Conservation (phyloP, 1,140 invertebrate genomes). For the Drosophila navojoa region DNA sequence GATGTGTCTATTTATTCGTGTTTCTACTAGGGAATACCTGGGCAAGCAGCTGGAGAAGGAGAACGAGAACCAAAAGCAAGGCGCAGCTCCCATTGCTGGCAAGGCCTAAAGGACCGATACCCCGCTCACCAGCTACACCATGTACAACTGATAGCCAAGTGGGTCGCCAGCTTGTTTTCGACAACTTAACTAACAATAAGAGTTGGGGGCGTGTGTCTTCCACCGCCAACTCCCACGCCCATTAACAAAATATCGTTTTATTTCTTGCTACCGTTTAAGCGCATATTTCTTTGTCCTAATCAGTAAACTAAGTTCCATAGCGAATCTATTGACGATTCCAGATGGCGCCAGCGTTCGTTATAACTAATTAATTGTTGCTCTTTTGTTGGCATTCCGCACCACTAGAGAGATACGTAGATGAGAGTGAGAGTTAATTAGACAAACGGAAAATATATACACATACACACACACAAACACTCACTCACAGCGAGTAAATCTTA, state of each 20-base stretch:
- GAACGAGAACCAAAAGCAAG: slow-evolving; percentile 79
- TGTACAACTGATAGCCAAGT: slow-evolving; percentile 63
- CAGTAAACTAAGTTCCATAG: slow-evolving; percentile 64
- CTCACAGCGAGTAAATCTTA: slow-evolving; percentile 44
- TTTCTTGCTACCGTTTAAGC: slow-evolving; percentile 68
- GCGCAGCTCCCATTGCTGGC: slow-evolving; percentile 75
- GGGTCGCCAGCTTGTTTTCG: slow-evolving; percentile 55
- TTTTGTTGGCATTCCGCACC: slow-evolving; percentile 74
- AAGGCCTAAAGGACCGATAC: slow-evolving; percentile 68
- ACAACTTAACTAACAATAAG: slow-evolving; percentile 74
- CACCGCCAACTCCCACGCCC: slow-evolving; percentile 32
- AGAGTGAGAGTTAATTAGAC: slow-evolving; percentile 19
- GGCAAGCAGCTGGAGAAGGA: slow-evolving; percentile 97
- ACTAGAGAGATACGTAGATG: slow-evolving; percentile 21
- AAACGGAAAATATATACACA: slow-evolving; percentile 3
- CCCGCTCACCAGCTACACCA: slow-evolving; percentile 49
- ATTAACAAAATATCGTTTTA: slow-evolving; percentile 54
- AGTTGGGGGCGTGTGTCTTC: slow-evolving; percentile 31
- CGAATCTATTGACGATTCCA: slow-evolving; percentile 4
- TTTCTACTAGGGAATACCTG: slow-evolving; percentile 93
- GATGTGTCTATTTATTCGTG: slow-evolving; percentile 40
- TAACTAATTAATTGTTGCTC: slow-evolving; percentile 41
- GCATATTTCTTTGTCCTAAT: slow-evolving; percentile 61
- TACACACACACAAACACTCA: too few relatives aligned
- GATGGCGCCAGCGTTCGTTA: slow-evolving; percentile 19